Conservation (phyloP, 1,140 invertebrate species). For the Diachasma alloeum region DNA sequence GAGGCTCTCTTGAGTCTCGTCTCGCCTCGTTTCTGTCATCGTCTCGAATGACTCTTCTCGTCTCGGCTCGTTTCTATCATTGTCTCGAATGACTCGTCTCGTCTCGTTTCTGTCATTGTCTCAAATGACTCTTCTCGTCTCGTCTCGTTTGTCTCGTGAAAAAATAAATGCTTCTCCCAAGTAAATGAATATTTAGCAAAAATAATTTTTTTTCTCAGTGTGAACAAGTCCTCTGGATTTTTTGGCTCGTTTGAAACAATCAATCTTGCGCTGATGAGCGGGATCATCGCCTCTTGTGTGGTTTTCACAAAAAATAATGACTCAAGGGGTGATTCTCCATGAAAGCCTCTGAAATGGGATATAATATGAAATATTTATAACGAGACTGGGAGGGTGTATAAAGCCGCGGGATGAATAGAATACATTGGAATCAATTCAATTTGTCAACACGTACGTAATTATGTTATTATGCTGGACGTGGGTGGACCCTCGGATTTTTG, state of each 20-base stretch:
- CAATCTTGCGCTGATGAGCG: neutral
- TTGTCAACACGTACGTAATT: constrained; percentile 63
- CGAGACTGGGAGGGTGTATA: constrained; percentile 19
- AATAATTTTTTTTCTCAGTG: too few species aligned
- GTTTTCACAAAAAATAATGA: neutral
- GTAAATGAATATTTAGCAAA: too few species aligned
- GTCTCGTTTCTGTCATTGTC: too few species aligned
- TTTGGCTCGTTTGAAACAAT: neutral
- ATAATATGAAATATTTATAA: constrained; percentile 64
- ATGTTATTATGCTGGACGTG: constrained; percentile 56
- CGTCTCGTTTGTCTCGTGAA: too few species aligned
- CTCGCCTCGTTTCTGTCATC: too few species aligned
- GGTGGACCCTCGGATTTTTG: constrained; percentile 19
- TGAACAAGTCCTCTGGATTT: too few species aligned
- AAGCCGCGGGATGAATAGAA: constrained; percentile 54
- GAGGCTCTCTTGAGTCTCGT: too few species aligned
- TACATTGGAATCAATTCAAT: constrained; percentile 64
- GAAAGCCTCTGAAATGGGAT: neutral
- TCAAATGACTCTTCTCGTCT: too few species aligned
- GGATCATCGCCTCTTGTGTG: neutral
- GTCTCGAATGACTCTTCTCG: too few species aligned
- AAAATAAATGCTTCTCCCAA: too few species aligned
- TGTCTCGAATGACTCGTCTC: too few species aligned
- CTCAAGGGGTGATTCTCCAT: constrained; percentile 31
- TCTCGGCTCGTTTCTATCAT: too few species aligned